Evolutionary conservation across 1,140 invertebrate species (phyloP), one percentile per base, ranked within the genome.

Genomic region (Drosophila lini): DNA sequence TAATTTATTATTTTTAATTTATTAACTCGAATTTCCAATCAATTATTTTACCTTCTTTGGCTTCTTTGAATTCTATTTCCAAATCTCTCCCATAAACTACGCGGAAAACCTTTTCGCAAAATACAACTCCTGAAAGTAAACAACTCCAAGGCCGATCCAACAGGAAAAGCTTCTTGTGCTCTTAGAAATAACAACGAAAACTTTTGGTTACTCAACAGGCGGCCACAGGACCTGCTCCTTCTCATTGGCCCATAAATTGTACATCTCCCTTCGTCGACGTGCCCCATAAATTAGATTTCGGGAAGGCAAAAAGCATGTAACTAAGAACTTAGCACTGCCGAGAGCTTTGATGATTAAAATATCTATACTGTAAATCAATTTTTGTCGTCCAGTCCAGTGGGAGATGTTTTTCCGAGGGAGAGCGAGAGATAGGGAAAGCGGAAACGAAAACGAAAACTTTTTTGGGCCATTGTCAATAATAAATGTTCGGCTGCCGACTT

Each of bases 381-480:
- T 78, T 86, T 78, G 82, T 64, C 68, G 52, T 48, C 44, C 68
- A 55, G 65, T 22, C 42, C 41, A 34, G 31, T 13, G 16, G 36
- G 10, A 34, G 19, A 28, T 31, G 41, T 47, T 83, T 36, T 53
- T n/a, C 50, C 3, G 61, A 56, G 19, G 57, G 25, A 32, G 55
- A 13, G 38, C 52, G 19, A 63, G 38, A 56, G 19, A 70, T 16
- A 32, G 55, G 22, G 31, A 65, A 25, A 63, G 56, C 61, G 38
- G 42, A 67, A 53, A 55, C 56, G 62, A 53, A 70, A 82, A 85
- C 67, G n/a, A n/a, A n/a, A n/a, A n/a, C n/a, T n/a, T 71, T 85
- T 85, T 74, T 85, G 68, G 65, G 68, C 74, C 82, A 85, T 85
- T 85, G 78, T 81, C 74, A 86, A 86, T 81, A 85, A 85, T 85